Conservation (phyloP, 2,797 vertebrate genomes). For the Falco columbarius region DNA sequence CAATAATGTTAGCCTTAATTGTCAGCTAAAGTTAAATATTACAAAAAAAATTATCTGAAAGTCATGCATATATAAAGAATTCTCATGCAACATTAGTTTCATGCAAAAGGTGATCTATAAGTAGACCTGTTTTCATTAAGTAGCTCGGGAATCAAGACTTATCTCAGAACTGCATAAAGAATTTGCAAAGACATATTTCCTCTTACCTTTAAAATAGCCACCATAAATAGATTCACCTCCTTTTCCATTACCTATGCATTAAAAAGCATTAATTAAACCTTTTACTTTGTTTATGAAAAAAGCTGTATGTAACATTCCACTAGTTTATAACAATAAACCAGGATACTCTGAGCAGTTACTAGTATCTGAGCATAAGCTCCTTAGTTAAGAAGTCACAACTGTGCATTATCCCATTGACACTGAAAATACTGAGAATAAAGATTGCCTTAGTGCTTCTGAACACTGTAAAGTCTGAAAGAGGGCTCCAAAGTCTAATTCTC, state of each 20-base stretch:
- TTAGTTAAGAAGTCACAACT: not conserved
- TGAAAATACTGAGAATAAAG: not conserved
- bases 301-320: not conserved
- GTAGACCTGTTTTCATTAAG: constrained; percentile 78
- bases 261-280: constrained; percentile 32
- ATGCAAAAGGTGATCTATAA: constrained; percentile 85
- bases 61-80: constrained; percentile 81
- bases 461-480: not conserved
- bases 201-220: constrained; percentile 99
- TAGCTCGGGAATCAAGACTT: constrained; percentile 69
- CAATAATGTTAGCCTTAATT: constrained; percentile 82
- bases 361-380: not conserved
- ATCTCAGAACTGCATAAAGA: constrained; percentile 66
- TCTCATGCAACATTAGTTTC: constrained; percentile 88
- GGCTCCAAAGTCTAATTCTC: not conserved
- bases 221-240: constrained; percentile 98
- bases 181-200: constrained; percentile 45
- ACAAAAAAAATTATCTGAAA: constrained; percentile 72
- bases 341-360: not conserved
- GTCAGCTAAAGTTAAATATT: constrained; percentile 79
- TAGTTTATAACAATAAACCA: not conserved
- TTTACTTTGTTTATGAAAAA: not conserved
- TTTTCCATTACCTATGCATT: constrained; percentile 91
- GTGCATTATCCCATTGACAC: not conserved
- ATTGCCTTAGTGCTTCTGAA: not conserved